Evolutionary conservation across 2,797 vertebrate species (phyloP).

Genomic region (Clarias laeviceps): DNA sequence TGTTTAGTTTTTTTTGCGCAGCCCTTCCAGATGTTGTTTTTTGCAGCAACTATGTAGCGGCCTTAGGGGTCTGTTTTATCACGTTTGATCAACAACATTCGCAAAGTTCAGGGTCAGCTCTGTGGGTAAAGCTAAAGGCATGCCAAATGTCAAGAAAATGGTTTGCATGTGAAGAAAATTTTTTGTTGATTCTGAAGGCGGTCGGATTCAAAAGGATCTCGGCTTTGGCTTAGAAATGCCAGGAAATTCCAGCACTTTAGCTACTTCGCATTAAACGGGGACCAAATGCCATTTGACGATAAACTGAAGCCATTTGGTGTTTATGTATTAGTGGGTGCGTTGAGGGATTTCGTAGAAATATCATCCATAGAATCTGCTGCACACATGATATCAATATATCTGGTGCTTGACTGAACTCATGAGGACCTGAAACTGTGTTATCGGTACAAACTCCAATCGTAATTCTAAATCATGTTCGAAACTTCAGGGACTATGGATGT

Average conservation of each 20-base stretch:
- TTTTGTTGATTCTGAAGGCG: not conserved
- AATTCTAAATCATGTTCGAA: no score
- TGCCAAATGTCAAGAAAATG: slow-evolving; percentile 10
- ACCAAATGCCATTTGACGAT: not conserved
- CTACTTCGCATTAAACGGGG: no score
- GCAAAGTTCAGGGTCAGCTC: not conserved
- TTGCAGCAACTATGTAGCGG: not conserved
- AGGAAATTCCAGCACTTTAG: not conserved
- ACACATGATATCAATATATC: no score
- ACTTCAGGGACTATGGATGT: no score
- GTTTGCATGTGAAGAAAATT: slow-evolving; percentile 15
- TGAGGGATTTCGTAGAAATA: not conserved
- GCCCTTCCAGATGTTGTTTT: not conserved
- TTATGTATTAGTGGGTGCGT: not conserved
- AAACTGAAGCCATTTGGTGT: not conserved
- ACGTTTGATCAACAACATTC: not conserved
- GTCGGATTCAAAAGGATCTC: not conserved
- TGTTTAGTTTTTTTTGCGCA: not conserved
- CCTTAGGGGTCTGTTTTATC: not conserved
- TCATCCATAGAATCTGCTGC: not conserved
- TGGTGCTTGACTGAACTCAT: no score
- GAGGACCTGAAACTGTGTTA: no score
- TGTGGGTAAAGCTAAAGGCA: slow-evolving; percentile 21
- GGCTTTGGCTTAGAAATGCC: not conserved
- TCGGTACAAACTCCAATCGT: no score